Percentiles rank a stretch among this genome's conserved stretches.
These are phyloP conservation scores for Panthera leo DNA, from an alignment of 2,113 vertebrate genomes.

Conservation along the genomic window DNA sequence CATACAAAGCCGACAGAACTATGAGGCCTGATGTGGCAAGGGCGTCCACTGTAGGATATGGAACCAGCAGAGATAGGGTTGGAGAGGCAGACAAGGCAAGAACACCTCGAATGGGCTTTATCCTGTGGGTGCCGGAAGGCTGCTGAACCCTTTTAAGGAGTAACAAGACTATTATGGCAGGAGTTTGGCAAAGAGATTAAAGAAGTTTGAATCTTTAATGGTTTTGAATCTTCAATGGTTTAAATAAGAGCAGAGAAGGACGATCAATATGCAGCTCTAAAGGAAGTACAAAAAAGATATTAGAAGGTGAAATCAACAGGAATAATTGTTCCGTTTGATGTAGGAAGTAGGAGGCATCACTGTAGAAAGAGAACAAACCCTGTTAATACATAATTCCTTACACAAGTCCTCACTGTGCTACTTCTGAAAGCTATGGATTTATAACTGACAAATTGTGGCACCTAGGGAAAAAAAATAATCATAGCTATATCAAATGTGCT, in stretches of 20 bases:
- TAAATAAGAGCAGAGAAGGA: neutral
- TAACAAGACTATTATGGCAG: neutral
- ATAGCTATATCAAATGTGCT: neutral
- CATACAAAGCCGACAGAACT: neutral
- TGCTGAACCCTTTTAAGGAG: neutral
- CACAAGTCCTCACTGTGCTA: neutral
- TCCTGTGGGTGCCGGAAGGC: neutral
- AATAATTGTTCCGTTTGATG: neutral
- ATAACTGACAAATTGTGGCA: neutral
- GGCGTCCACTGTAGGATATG: rapidly evolving
- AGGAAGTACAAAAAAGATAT: neutral
- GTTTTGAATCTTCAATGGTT: neutral
- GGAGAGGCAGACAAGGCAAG: no score
- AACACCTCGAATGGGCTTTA: neutral
- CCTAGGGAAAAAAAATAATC: neutral
- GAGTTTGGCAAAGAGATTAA: neutral
- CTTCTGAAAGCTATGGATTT: neutral
- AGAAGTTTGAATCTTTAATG: neutral
- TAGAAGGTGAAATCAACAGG: neutral
- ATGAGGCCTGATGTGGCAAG: neutral
- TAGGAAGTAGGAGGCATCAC: neutral
- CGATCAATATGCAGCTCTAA: neutral
- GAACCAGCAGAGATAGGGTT: no score
- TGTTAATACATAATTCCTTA: neutral
- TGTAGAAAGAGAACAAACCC: neutral